Conservation (phyloP, 2,797 vertebrate species). For the Sebastolobus alascanus region DNA sequence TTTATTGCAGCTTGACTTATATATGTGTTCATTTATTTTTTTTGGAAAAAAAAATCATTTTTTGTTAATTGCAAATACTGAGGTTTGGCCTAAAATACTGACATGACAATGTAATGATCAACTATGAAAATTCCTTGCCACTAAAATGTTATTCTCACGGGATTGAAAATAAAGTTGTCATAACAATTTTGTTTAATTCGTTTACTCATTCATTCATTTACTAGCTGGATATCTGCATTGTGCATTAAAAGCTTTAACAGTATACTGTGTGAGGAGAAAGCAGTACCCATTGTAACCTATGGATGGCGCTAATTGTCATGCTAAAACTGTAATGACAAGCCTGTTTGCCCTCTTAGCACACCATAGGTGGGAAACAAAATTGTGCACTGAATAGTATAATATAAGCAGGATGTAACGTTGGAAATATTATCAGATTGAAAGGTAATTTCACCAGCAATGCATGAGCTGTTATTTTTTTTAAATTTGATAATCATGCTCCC, state of each 20-base stretch:
- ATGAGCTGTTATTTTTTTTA: not conserved
- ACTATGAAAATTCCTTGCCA: not conserved
- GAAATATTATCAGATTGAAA: not conserved
- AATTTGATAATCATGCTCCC: not conserved
- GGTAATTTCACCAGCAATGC: not conserved
- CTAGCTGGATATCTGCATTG: not conserved
- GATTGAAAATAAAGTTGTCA: conserved; percentile 62
- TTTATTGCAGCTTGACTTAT: conserved; percentile 22
- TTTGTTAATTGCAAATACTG: conserved; percentile 33
- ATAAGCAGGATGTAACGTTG: not conserved
- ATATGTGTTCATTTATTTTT: conserved; percentile 12
- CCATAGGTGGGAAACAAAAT: not conserved
- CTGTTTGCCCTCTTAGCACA: not conserved
- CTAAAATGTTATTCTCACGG: conserved; percentile 39
- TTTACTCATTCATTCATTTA: not conserved
- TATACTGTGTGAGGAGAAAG: not conserved
- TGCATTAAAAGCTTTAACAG: not conserved
- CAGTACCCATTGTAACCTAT: conserved; percentile 6
- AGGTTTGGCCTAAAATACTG: conserved; percentile 33
- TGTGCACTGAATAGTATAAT: not conserved
- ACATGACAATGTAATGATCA: conserved; percentile 30
- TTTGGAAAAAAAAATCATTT: not conserved
- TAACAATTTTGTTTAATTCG: not conserved
- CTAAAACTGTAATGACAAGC: not conserved
- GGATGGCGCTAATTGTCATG: conserved; percentile 23